Evolutionary conservation across 92 coral and sea anemone species (phyloP), one percentile per base, ranked within the genome.

Genomic region (Epizoanthus rinbou): DNA sequence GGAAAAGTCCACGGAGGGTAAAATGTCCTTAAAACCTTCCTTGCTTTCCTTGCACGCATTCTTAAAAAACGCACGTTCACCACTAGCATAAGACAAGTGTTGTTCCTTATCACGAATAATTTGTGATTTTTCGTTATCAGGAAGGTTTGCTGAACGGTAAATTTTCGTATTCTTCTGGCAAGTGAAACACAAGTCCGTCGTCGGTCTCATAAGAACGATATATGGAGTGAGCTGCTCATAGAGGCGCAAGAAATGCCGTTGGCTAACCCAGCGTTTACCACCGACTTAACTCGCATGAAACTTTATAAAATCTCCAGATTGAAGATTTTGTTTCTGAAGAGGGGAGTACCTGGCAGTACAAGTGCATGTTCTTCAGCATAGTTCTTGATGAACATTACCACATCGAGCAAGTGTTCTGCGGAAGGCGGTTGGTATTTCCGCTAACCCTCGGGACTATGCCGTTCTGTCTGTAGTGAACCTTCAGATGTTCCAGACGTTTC

Each of bases 181-280:
- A 22, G 84, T 79, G 22, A 63, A 67, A 15, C 78, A 73, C 37
- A 72, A 72, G 17, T 73, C 78, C 3, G 37, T 73, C 78, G 22
- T 50, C n/a, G 78, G 78, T 15, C 16, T 50, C 78, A 47, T 52
- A 4, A 73, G 23, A n/a, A 73, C n/a, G 25, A 73, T n/a, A 45
- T 35, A 25, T 4, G 78, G 78, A 19, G 24, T 16, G 22, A 73
- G 33, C 33, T n/a, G 18, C 23, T 73, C 16, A 63, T 63, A 73
- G 17, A 73, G 0, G 37, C 28, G 33, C 7, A 50, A 31, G 15
- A 73, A 73, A 21, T 73, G 14, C 50, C 50, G 11, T 73, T 6
- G 78, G 28, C 4, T 73, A 50, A 4, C 78, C 78, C 14, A 73
- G 31, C 24, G 59, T 28, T 72, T 43, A 43, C 10, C 10, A 43